A percentile compares a stretch with the other conserved stretches of the same genome.
Conservation (phyloP, 2,113 vertebrate species). For the Alligator mississippiensis region DNA sequence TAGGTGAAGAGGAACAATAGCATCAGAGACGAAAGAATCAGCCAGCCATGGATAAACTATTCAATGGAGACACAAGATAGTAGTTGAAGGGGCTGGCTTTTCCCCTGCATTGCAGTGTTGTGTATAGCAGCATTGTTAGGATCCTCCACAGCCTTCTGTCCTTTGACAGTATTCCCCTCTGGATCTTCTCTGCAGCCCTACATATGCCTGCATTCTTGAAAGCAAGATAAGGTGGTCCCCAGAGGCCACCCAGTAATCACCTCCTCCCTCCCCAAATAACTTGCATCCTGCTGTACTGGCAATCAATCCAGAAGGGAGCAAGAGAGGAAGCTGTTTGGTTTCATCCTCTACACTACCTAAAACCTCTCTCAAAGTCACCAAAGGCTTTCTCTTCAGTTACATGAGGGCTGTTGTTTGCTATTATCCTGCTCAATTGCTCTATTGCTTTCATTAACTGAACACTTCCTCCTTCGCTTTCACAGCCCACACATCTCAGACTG, state of each 20-base stretch:
- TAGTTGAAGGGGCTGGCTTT: neutral
- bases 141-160: neutral
- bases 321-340: neutral
- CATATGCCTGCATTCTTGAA: neutral
- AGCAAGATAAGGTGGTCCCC: neutral
- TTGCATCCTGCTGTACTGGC: neutral
- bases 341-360: neutral
- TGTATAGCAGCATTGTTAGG: neutral
- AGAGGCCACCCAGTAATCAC: neutral
- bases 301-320: neutral
- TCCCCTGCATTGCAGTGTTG: neutral
- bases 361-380: neutral
- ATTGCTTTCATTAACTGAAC: neutral
- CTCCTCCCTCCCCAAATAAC: neutral
- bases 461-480: neutral
- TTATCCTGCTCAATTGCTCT: neutral
- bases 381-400: neutral
- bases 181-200: neutral
- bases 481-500: neutral
- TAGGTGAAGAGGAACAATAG: conserved; percentile 97
- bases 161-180: neutral
- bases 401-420: neutral
- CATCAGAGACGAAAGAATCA: conserved; percentile 97
- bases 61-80: conserved; percentile 31
- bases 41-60: conserved; percentile 97